Conservation (phyloP, 1,140 invertebrate genomes). For the Pseudomyrmex dendroicus region DNA sequence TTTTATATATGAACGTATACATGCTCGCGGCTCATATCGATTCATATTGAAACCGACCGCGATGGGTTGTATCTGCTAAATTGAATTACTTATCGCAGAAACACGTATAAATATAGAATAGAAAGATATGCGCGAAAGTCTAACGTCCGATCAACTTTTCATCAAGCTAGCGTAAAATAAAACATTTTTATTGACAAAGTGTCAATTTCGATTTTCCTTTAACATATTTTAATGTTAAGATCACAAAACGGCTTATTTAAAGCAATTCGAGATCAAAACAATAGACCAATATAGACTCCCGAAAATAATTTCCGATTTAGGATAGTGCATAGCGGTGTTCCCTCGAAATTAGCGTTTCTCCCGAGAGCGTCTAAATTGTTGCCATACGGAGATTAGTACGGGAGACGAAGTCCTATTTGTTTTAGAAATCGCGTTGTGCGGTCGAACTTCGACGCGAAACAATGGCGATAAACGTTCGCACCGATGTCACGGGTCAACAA, state of each 20-base stretch:
- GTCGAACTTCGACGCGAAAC: slow-evolving; percentile 64
- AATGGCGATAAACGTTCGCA: slow-evolving; percentile 79
- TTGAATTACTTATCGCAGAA: not conserved
- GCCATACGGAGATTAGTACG: not conserved
- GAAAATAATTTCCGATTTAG: slow-evolving; percentile 23
- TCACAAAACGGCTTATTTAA: too few species aligned
- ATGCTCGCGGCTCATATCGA: slow-evolving; percentile 58
- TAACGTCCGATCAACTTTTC: not conserved
- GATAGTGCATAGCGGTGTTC: slow-evolving; percentile 2
- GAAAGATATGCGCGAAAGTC: not conserved
- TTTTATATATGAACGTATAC: slow-evolving; percentile 43
- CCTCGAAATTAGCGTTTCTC: slow-evolving; percentile 9
- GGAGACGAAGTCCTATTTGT: slow-evolving; percentile 13
- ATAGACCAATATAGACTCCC: not conserved
- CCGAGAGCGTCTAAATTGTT: slow-evolving; percentile 8
- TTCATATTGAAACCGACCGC: slow-evolving; percentile 62
- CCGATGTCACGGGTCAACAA: slow-evolving; percentile 37
- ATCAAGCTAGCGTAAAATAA: not conserved
- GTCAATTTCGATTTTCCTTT: too few species aligned
- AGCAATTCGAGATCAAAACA: too few species aligned
- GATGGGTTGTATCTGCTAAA: slow-evolving; percentile 17
- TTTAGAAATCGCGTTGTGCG: slow-evolving; percentile 5
- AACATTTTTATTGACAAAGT: not conserved
- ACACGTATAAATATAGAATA: not conserved
- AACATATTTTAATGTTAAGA: too few species aligned